Conservation (phyloP, 2,113 vertebrate species). For the Hiodon tergisus region DNA sequence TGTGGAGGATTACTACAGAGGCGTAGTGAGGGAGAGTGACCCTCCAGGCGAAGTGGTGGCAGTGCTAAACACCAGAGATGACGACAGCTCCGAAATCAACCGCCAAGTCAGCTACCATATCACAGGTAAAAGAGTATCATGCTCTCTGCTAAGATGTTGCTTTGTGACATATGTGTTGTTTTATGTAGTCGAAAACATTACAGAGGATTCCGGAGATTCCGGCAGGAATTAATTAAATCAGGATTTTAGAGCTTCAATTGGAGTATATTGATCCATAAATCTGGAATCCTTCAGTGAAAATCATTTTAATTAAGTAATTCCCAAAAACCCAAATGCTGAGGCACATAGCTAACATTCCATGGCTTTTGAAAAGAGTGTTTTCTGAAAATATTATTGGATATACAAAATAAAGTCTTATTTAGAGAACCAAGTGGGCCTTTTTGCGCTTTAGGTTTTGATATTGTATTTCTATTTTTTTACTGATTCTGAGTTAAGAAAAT, state of each 20-base stretch:
- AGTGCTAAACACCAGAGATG: constrained; percentile 85
- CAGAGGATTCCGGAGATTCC: not conserved
- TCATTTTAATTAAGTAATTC: not conserved
- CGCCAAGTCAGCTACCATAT: constrained; percentile 95
- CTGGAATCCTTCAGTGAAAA: not conserved
- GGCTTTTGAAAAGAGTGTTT: not conserved
- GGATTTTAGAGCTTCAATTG: not conserved
- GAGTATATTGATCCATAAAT: constrained; percentile 4
- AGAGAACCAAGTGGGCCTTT: not conserved
- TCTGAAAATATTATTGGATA: no score
- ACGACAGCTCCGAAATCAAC: constrained; percentile 82
- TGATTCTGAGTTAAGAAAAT: no score
- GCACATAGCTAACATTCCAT: not conserved
- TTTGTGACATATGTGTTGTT: not conserved
- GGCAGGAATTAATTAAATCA: not conserved
- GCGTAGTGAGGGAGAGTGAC: constrained; percentile 83
- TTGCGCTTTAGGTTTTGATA: not conserved
- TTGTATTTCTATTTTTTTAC: not conserved
- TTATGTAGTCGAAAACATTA: not conserved
- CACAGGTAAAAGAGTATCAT: constrained; percentile 73
- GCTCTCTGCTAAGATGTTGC: not conserved
- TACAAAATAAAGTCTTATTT: not conserved
- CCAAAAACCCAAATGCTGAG: not conserved
- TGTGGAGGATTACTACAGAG: constrained; percentile 76
- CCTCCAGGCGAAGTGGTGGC: constrained; percentile 90